Evolutionary conservation across 1,140 invertebrate genomes (phyloP).

Genomic region (Zaprionus davidi): DNA sequence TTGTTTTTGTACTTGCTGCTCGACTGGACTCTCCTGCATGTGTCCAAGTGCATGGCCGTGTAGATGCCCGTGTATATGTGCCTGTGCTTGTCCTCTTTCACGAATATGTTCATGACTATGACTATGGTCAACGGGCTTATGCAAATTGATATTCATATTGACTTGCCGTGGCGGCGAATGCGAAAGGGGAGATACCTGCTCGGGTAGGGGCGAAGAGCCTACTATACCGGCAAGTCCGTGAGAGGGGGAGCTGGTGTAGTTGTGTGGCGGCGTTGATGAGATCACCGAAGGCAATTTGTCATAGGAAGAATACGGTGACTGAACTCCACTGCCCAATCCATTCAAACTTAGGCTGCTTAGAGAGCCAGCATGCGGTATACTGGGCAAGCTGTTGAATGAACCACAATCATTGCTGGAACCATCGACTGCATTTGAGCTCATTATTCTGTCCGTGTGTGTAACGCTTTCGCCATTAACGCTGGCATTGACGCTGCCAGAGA

Average conservation of each 20-base stretch:
- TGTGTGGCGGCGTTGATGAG: conserved; percentile 87
- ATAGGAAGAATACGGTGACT: conserved; percentile 88
- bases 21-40: conserved; percentile 32
- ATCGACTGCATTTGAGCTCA: conserved; percentile 20
- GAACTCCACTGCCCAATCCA: conserved; percentile 86
- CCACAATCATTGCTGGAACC: conserved; percentile 87
- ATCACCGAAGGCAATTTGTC: conserved; percentile 89
- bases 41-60: conserved; percentile 22
- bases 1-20: conserved; percentile 66
- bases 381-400: conserved; percentile 95
- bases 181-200: conserved; percentile 85
- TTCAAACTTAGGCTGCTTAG: conserved; percentile 87
- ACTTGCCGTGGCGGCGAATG: conserved; percentile 93
- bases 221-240: conserved; percentile 87
- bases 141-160: conserved; percentile 85
- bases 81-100: conserved; percentile 68
- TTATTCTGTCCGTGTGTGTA: background rate
- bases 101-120: conserved; percentile 57
- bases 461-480: conserved; percentile 14
- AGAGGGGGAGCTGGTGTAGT: conserved; percentile 88
- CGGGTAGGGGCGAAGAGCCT: conserved; percentile 72
- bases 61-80: background rate
- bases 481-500: conserved; percentile 61
- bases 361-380: conserved; percentile 87
- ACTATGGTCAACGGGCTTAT: conserved; percentile 85